A percentile compares a stretch with the other conserved stretches of the same genome.
These are phyloP conservation scores for Toxostoma redivivum DNA, from an alignment of 2,113 vertebrate species.

Conservation along the genomic window DNA sequence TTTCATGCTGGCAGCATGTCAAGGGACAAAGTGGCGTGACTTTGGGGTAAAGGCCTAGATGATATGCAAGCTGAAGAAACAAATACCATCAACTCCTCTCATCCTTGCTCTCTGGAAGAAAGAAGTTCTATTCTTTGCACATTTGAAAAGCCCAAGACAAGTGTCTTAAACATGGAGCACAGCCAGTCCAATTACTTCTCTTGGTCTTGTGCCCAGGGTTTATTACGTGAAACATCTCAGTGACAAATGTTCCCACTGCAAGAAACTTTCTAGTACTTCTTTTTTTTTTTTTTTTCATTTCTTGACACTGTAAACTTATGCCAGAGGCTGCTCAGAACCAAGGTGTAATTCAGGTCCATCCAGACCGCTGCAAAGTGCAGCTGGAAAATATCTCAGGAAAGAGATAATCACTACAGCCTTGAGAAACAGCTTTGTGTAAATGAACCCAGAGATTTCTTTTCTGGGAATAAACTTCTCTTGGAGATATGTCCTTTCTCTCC, in stretches of 20 bases:
- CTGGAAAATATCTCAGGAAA: conserved; percentile 49
- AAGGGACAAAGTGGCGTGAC: not conserved
- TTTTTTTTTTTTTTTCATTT: not conserved
- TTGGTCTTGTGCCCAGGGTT: conserved; percentile 63
- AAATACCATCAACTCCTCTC: not conserved
- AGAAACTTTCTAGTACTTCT: conserved; percentile 63
- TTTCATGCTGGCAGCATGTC: not conserved
- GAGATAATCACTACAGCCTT: not conserved
- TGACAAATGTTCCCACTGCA: conserved; percentile 61
- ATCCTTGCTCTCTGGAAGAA: conserved; percentile 6
- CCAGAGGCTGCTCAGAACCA: conserved; percentile 42
- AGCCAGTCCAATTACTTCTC: conserved; percentile 62
- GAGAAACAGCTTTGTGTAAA: conserved; percentile 39
- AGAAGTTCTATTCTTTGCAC: conserved; percentile 1
- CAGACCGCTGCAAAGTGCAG: not conserved
- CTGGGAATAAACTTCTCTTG: not conserved
- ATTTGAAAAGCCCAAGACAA: conserved; percentile 5
- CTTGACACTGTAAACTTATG: conserved; percentile 36
- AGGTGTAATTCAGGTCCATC: conserved; percentile 44
- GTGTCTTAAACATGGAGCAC: conserved; percentile 41
- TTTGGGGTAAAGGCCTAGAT: not conserved
- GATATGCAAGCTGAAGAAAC: not conserved
- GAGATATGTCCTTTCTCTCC: not conserved
- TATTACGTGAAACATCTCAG: conserved; percentile 60
- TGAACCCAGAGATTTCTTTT: conserved; percentile 8